These are phyloP conservation scores for Trilocha varians DNA, from an alignment of 2,888 invertebrate species.

Conservation along the genomic window DNA sequence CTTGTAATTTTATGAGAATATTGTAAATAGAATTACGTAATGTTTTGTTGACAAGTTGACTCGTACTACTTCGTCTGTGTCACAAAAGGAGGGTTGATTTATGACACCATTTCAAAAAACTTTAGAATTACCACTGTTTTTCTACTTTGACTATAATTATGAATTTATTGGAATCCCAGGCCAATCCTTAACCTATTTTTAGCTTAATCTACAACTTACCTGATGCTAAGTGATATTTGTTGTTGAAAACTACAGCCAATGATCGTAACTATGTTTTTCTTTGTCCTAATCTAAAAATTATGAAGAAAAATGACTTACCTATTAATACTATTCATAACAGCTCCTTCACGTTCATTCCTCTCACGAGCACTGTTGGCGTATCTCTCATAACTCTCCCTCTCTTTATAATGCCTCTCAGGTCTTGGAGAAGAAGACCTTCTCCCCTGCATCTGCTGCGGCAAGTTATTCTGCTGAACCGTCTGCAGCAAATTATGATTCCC, in stretches of 20 bases:
- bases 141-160: too few relatives aligned
- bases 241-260: constrained; percentile 5
- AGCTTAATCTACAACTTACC: too few relatives aligned
- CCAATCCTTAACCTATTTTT: too few relatives aligned
- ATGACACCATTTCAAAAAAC: too few relatives aligned
- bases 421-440: constrained; percentile 62
- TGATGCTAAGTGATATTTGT: constrained; percentile 9
- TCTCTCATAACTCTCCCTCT: constrained; percentile 62
- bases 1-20: not conserved
- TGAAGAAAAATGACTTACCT: constrained; percentile 56
- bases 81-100: too few relatives aligned
- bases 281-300: not conserved
- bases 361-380: constrained; percentile 63
- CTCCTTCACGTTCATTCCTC: constrained; percentile 67
- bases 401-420: constrained; percentile 64
- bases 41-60: too few relatives aligned
- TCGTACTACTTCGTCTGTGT: too few relatives aligned
- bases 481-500: constrained; percentile 61
- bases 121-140: too few relatives aligned
- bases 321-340: constrained; percentile 78
- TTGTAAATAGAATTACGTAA: too few relatives aligned
- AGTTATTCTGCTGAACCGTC: constrained; percentile 62
- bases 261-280: too few relatives aligned
- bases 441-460: constrained; percentile 66
- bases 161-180: too few relatives aligned